phyloP scores from a whole-genome alignment of 37 sponge, comb jelly and placozoan genomes.

The Haliclona indistincta region DNA sequence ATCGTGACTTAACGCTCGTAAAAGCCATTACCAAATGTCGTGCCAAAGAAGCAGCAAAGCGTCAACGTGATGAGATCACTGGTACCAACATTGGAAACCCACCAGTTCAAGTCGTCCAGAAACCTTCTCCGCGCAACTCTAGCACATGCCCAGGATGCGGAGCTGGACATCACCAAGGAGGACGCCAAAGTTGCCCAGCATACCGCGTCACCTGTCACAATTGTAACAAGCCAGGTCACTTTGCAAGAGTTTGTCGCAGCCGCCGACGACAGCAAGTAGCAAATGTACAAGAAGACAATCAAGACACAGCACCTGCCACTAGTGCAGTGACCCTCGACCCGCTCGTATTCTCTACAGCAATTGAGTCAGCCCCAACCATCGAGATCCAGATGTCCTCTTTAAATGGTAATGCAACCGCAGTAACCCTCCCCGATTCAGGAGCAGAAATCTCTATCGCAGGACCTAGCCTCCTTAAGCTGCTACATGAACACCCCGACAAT shows the following conservation, averaged over 20 bases:
- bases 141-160: constrained; percentile 32
- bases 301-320: background rate
- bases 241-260: constrained; percentile 8
- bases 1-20: constrained; percentile 12
- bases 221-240: constrained; percentile 34
- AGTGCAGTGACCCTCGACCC: background rate
- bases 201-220: constrained; percentile 6
- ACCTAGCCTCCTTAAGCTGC: background rate
- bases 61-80: constrained; percentile 23
- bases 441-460: constrained; percentile 24
- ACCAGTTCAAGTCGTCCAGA: background rate
- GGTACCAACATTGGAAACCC: background rate
- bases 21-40: constrained; percentile 18
- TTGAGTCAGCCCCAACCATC: constrained; percentile 30
- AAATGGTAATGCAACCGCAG: background rate
- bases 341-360: background rate
- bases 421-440: constrained; percentile 9
- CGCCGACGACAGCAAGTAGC: background rate
- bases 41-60: constrained; percentile 36
- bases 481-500: constrained; percentile 1
- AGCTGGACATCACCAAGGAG: constrained; percentile 14
- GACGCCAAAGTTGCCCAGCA: constrained; percentile 22
- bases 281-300: background rate
- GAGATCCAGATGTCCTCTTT: constrained; percentile 7
- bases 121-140: background rate